Conservation (phyloP, 1,140 invertebrate species). For the Rhopalosiphum padi region DNA sequence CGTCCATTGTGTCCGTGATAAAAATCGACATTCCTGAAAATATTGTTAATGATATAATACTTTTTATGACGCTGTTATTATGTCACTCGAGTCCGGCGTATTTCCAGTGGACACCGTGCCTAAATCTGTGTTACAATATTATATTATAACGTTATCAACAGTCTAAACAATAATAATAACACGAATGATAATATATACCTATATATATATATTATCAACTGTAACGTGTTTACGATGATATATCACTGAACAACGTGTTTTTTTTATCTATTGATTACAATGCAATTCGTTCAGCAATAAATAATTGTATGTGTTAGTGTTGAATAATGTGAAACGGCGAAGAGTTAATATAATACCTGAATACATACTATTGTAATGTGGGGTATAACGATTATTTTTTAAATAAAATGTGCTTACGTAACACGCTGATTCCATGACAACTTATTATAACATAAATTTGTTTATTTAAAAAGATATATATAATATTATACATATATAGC, state of each 20-base stretch:
- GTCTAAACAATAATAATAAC: background rate
- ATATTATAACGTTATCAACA: background rate
- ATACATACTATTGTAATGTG: background rate
- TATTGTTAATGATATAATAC: constrained; percentile 12
- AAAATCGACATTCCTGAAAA: constrained; percentile 13
- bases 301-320: background rate
- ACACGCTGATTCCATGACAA: background rate
- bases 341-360: background rate
- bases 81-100: background rate
- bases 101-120: background rate
- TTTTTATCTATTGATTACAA: background rate
- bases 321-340: background rate
- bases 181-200: too few relatives aligned
- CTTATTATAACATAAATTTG: background rate
- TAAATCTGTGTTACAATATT: background rate
- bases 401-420: background rate
- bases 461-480: background rate
- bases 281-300: background rate
- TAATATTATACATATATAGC: too few relatives aligned
- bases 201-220: background rate
- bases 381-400: background rate
- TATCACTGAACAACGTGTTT: background rate
- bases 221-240: background rate
- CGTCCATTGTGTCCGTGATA: background rate
- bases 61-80: background rate